Evolutionary conservation across 2,113 vertebrate genomes (phyloP).

Genomic region (Dendrocopos noguchii): DNA sequence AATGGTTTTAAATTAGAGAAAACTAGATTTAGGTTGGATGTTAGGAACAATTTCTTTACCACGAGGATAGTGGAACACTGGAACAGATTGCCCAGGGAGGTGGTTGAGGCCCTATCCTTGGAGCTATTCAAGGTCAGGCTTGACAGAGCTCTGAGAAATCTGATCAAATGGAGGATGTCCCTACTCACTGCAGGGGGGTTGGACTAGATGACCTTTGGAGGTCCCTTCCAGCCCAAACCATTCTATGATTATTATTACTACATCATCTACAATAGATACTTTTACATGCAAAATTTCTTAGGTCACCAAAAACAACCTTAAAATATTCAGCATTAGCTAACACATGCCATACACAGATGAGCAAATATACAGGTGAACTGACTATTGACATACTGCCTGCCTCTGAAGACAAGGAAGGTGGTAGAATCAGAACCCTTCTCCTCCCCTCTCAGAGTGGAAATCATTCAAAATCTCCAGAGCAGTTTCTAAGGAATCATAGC

Average conservation of each 20-base stretch:
- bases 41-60: too few species aligned
- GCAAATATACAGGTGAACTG: conserved; percentile 25
- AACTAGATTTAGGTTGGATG: too few species aligned
- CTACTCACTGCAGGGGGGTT: too few species aligned
- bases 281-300: conserved; percentile 7
- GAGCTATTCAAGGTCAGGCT: too few species aligned
- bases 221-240: too few species aligned
- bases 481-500: neutral
- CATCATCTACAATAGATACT: conserved; percentile 44
- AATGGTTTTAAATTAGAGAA: too few species aligned
- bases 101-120: too few species aligned
- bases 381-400: neutral
- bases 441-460: neutral
- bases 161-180: too few species aligned
- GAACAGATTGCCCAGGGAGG: too few species aligned
- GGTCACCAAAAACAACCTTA: conserved; percentile 27
- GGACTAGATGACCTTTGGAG: too few species aligned
- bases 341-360: neutral
- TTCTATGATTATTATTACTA: conserved; percentile 9
- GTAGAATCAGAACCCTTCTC: neutral
- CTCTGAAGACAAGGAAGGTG: neutral
- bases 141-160: too few species aligned
- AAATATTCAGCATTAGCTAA: conserved; percentile 38
- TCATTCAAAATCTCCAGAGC: neutral
- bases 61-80: too few species aligned